phyloP scores from a whole-genome alignment of 2,888 invertebrate genomes.

The Torymus aiolomorphi region DNA sequence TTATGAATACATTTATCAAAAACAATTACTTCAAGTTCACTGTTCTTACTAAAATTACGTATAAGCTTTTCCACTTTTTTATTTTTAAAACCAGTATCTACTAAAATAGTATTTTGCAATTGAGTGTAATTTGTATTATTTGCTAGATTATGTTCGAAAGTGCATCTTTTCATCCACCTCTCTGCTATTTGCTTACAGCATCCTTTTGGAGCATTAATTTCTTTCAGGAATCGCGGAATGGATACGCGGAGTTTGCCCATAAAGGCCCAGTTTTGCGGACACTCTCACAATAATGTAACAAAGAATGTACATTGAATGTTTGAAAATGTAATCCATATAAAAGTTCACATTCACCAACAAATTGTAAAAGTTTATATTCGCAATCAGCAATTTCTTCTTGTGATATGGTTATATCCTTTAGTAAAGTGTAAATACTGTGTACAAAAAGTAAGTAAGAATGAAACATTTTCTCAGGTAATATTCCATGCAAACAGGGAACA shows the following conservation, averaged over 20 bases:
- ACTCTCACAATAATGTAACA: no score
- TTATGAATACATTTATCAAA: slow-evolving; percentile 2
- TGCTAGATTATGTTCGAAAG: no score
- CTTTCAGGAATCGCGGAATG: no score
- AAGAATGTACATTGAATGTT: slow-evolving; percentile 55
- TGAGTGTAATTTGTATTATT: no score
- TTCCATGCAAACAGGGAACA: no score
- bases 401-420: background rate
- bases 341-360: slow-evolving; percentile 52
- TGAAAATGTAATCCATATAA: slow-evolving; percentile 52
- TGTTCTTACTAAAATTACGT: background rate
- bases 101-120: background rate
- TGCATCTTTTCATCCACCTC: no score
- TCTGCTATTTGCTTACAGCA: no score
- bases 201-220: no score
- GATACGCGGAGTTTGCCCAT: no score
- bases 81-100: background rate
- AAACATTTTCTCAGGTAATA: no score
- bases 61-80: background rate
- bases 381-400: slow-evolving; percentile 38
- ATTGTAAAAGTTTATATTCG: slow-evolving; percentile 52
- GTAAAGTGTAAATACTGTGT: background rate
- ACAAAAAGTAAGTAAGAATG: no score
- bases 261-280: no score
- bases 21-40: background rate